Evolutionary conservation across 2,797 vertebrate genomes (phyloP), one percentile per base, ranked within the genome.

Genomic region (Todus mexicanus): DNA sequence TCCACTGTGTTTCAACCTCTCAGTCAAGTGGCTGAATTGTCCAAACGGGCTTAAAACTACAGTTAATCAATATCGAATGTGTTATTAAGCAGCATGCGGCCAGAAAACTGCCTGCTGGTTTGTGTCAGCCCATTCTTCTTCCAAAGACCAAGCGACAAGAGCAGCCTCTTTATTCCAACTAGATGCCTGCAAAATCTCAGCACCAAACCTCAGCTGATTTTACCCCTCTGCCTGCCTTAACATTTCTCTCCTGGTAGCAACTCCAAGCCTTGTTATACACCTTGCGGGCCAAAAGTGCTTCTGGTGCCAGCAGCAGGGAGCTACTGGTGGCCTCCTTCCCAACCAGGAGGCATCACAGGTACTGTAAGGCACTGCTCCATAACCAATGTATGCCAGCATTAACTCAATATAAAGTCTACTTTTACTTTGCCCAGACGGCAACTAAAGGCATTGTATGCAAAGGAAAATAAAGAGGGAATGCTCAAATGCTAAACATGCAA

Each of bases 21-120:
- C 93, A 92, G 69, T 95, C 90, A 97, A 97, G 95, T 91, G 94
- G 82, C 94, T 96, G 93, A 97, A 91, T 97, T 95, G 94, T 96
- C 94, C 87, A 96, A 94, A 96, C 3, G 38, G 90, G 82, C 80
- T 96, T 97, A 94, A 96, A 96, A 94, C 87, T 96, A 94, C 61
- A 96, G 93, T 84, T 96, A 97, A 97, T 97, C 86, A 73, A 97
- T 97, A 97, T 4, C 26, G 87, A 97, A 95, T 77, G 90, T 93
- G 92, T 96, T 96, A 95, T 97, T 92, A 93, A 97, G 94, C 93
- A 96, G 93, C 86, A 93, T 77, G 77, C 0, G 16, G 93, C 94
- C 92, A 86, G 87, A 92, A 97, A 97, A 97, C 84, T 95, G 95
- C 95, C 96, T 73, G 92, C 86, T 97, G 89, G 27, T 50, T 94